Conservation (phyloP, 2,797 vertebrate species). For the Enteromius mattozi region DNA sequence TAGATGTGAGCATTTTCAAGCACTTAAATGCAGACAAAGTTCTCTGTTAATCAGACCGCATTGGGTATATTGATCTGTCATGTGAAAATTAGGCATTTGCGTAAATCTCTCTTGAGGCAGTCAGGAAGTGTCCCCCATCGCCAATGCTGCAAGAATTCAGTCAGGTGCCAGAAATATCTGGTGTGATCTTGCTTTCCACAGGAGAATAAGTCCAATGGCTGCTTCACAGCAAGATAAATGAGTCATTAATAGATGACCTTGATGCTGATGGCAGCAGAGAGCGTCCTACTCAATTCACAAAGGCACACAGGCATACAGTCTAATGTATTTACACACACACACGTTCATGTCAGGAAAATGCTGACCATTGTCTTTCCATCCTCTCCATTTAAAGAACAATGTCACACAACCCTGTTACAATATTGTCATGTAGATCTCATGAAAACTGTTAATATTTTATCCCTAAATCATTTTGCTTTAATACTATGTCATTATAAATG, state of each 20-base stretch:
- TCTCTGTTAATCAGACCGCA: constrained; percentile 17
- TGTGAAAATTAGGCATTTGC: constrained; percentile 7
- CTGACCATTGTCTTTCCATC: not conserved
- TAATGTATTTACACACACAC: not conserved
- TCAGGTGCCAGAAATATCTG: constrained; percentile 47
- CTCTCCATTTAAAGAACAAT: not conserved
- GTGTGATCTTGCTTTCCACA: constrained; percentile 52
- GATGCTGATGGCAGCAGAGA: constrained; percentile 60
- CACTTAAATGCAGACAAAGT: constrained; percentile 12
- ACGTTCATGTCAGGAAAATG: not conserved
- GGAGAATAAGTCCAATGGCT: constrained; percentile 43
- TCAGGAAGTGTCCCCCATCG: constrained; percentile 8
- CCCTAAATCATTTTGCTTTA: not conserved
- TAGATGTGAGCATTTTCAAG: constrained; percentile 27
- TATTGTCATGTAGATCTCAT: not conserved
- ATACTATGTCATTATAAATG: not conserved
- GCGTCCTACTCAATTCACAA: constrained; percentile 40
- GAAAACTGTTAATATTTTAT: not conserved
- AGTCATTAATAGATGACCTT: constrained; percentile 63
- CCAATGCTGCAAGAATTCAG: constrained; percentile 13
- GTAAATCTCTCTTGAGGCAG: constrained; percentile 23
- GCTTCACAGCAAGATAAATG: constrained; percentile 57
- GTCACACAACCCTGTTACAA: not conserved
- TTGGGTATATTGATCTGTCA: constrained; percentile 25
- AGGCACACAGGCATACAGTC: constrained; percentile 6